Percentiles rank a stretch among this genome's conserved stretches.
phyloP scores from a whole-genome alignment of 1,140 invertebrate genomes.

The Aporrectodea caliginosa region DNA sequence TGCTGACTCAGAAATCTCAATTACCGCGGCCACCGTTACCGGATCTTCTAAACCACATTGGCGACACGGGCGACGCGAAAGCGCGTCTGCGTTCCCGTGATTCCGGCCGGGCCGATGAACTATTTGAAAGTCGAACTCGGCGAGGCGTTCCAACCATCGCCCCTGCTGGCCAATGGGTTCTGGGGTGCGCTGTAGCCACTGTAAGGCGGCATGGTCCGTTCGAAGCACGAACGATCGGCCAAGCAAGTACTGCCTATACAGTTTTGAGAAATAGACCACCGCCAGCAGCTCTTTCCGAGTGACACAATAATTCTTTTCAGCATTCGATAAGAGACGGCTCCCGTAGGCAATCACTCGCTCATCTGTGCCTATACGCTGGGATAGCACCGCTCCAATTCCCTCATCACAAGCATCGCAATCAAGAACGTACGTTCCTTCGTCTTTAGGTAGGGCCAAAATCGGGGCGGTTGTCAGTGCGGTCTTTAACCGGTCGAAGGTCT shows the following conservation, averaged over 20 bases:
- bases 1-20: slow-evolving; percentile 10
- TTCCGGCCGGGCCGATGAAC: too few relatives aligned
- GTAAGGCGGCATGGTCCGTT: too few relatives aligned
- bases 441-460: neutral
- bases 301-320: too few relatives aligned
- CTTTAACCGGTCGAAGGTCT: too few relatives aligned
- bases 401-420: neutral
- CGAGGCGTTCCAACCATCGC: too few relatives aligned
- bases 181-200: too few relatives aligned
- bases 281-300: slow-evolving; percentile 38
- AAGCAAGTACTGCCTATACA: slow-evolving; percentile 14
- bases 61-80: too few relatives aligned
- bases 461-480: too few relatives aligned
- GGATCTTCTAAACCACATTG: slow-evolving; percentile 16
- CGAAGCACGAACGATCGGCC: slow-evolving; percentile 18
- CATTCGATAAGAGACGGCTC: too few relatives aligned
- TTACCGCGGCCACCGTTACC: slow-evolving; percentile 10
- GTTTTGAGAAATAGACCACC: slow-evolving; percentile 12
- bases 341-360: too few relatives aligned
- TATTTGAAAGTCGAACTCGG: slow-evolving; percentile 28
- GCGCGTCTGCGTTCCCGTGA: too few relatives aligned
- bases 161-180: too few relatives aligned
- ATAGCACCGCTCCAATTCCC: neutral
- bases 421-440: neutral
- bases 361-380: slow-evolving; percentile 22